Evolutionary conservation across 2,888 invertebrate genomes (phyloP).

Genomic region (Aspidiotus destructor): DNA sequence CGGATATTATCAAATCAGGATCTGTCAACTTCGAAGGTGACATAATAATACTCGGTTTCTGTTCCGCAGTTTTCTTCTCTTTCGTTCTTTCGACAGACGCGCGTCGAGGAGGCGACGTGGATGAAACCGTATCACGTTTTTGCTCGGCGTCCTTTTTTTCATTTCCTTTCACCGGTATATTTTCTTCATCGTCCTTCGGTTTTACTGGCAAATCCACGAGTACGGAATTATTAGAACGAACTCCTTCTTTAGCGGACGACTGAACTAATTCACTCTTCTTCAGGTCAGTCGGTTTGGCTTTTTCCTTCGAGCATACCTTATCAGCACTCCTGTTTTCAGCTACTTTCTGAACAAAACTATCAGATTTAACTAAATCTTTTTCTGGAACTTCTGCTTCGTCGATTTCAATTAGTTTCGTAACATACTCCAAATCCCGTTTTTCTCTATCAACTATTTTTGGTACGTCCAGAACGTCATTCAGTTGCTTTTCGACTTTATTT

Average conservation of each 20-base stretch:
- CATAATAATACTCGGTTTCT: slow-evolving; percentile 8
- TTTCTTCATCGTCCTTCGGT: too few species aligned
- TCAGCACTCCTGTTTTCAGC: slow-evolving; percentile 3
- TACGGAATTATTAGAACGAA: too few species aligned
- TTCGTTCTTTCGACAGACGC: not conserved
- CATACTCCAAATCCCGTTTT: slow-evolving; percentile 36
- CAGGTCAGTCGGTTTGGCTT: not conserved
- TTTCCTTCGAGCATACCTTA: slow-evolving; percentile 10
- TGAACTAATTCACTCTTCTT: not conserved
- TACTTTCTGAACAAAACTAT: slow-evolving; percentile 8
- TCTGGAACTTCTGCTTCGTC: not conserved
- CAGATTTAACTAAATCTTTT: not conserved
- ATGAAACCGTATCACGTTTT: not conserved
- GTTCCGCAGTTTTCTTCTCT: not conserved
- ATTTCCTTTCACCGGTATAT: not conserved
- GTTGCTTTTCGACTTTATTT: not conserved
- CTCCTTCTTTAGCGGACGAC: too few species aligned
- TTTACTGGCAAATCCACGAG: too few species aligned
- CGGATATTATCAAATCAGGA: slow-evolving; percentile 10
- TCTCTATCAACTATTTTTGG: slow-evolving; percentile 35
- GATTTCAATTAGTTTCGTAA: not conserved
- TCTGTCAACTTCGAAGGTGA: slow-evolving; percentile 22
- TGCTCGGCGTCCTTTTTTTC: not conserved
- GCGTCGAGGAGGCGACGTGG: not conserved
- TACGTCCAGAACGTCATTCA: slow-evolving; percentile 36